Base-by-base conservation (phyloP, 2,888 invertebrate genomes). In the Drosophila rellima region DNA sequence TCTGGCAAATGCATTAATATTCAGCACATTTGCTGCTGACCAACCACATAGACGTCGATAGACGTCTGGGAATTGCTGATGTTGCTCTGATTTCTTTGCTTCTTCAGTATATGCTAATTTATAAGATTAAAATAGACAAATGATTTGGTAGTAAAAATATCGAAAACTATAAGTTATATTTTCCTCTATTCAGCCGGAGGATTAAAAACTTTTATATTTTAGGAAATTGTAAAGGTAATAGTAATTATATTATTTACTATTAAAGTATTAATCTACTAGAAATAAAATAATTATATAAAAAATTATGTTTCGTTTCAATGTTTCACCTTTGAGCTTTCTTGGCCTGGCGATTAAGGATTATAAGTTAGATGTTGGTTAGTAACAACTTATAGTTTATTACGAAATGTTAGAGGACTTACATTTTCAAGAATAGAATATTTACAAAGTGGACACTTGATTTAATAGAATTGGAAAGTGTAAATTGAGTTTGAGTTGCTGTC, bases 1-100 rank as follows among this genome's bases (percentile, higher is more conserved):
- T 17, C 72, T 37, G 15, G 29, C 10, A 15, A n/a, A 23, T 65
- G 55, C 73, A 64, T 74, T 78, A 61, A 78, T 74, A 74, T 78
- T 56, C 79, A 40, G 40, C 61, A 78, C 73, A 65, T 60, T 55
- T 57, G 13, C 15, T 60, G 37, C 23, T 40, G 42, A 42, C 37
- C 73, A 51, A 42, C 47, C 55, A 47, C 47, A 48, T 56, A 56
- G 47, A 26, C 18, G 10, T 45, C 26, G 33, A 37, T 35, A 31
- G 47, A 61, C 60, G 31, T 73, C 60, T 26, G 74, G 50, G 61
- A 78, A 74, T 74, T 60, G 50, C 33, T 23, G 44, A 42, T 39
- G 42, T 56, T 73, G 57, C 37, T 39, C 39, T 65, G 73, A 66
- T 60, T 78, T 57, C 10, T 8, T 5, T 15, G 6, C 17, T 8